These are phyloP conservation scores for Netelia inedita DNA, from an alignment of 2,888 invertebrate species.

Conservation along the genomic window DNA sequence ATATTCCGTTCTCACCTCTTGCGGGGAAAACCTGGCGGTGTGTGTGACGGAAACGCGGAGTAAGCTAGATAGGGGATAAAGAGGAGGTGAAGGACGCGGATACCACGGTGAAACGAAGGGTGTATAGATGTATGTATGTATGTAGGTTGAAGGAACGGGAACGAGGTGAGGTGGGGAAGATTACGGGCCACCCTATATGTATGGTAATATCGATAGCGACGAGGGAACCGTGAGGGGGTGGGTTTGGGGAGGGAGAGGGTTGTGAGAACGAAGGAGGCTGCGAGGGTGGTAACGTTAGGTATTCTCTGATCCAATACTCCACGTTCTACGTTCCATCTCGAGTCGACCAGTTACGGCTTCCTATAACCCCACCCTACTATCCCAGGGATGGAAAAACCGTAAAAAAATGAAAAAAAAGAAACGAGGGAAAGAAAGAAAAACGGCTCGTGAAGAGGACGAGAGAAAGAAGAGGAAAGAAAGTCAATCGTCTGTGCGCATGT, in stretches of 20 bases:
- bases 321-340: conserved; percentile 56
- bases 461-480: conserved; percentile 50
- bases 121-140: not conserved
- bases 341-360: conserved; percentile 70
- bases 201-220: conserved; percentile 79
- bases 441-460: conserved; percentile 61
- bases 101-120: conserved; percentile 51
- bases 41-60: conserved; percentile 40
- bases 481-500: conserved; percentile 56
- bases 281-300: conserved; percentile 64
- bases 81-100: conserved; percentile 33
- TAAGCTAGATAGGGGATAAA: conserved; percentile 40
- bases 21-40: conserved; percentile 3
- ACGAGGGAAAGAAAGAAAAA: conserved; percentile 49
- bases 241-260: conserved; percentile 27
- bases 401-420: conserved; percentile 65
- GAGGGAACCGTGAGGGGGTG: conserved; percentile 25
- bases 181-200: conserved; percentile 78
- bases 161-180: conserved; percentile 70
- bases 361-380: conserved; percentile 74
- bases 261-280: conserved; percentile 46
- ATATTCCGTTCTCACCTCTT: conserved; percentile 37
- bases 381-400: conserved; percentile 41
- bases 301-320: conserved; percentile 67
- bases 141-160: conserved; percentile 66